These are phyloP conservation scores for Thamnophis elegans DNA, from an alignment of 2,797 vertebrate species.

Conservation along the genomic window DNA sequence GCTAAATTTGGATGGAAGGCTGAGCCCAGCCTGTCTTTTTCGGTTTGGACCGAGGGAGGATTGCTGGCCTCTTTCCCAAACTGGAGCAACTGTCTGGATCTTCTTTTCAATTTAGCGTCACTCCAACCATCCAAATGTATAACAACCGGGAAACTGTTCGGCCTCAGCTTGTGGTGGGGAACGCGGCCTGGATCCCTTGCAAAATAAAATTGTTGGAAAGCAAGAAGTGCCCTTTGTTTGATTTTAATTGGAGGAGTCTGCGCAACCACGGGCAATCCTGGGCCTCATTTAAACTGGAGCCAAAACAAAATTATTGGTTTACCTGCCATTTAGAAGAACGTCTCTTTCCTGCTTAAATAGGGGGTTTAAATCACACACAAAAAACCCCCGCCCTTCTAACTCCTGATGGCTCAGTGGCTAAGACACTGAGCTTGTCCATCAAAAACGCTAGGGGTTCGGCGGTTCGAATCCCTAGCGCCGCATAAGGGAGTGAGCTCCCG, in stretches of 20 bases:
- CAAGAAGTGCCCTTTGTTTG: background rate
- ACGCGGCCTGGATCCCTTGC: background rate
- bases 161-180: background rate
- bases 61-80: background rate
- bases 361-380: background rate
- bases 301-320: background rate
- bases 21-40: background rate
- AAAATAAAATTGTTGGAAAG: background rate
- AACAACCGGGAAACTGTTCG: background rate
- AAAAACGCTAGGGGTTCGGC: too few species aligned
- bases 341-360: background rate
- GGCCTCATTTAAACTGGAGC: background rate
- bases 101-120: background rate
- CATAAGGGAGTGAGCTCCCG: too few species aligned
- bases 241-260: background rate
- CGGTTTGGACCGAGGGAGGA: background rate
- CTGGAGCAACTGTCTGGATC: background rate
- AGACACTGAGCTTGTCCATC: too few species aligned
- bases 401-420: background rate
- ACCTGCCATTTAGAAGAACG: background rate
- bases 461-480: too few species aligned
- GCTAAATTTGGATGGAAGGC: background rate
- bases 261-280: background rate
- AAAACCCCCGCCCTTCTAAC: accelerated
- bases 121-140: background rate